Percentiles rank a stretch among this genome's conserved stretches.
These are phyloP conservation scores for Pseudachorutes palmiensis DNA, from an alignment of 1,140 invertebrate species.

Conservation along the genomic window DNA sequence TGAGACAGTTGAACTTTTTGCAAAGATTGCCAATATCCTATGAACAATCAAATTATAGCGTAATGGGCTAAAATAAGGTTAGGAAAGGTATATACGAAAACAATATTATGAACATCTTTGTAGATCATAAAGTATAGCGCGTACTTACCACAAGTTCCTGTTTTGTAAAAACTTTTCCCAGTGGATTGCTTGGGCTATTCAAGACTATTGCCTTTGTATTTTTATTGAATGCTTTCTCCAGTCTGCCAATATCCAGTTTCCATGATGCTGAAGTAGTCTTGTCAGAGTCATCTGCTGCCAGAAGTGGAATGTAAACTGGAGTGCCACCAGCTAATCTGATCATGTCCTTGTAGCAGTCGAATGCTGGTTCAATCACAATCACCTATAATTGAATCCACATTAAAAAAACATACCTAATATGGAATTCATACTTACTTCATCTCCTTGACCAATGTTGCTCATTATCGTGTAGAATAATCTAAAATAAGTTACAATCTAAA, in stretches of 20 bases:
- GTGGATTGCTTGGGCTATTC: constrained; percentile 93
- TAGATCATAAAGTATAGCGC: too few relatives aligned
- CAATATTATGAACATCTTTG: too few relatives aligned
- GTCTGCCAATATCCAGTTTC: constrained; percentile 73
- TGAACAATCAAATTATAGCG: background rate
- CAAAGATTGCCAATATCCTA: constrained; percentile 74
- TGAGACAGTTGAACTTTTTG: constrained; percentile 85
- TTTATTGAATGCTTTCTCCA: constrained; percentile 68
- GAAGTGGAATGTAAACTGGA: constrained; percentile 78
- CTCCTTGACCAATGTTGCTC: constrained; percentile 24
- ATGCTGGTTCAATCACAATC: constrained; percentile 96
- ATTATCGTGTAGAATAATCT: constrained; percentile 32
- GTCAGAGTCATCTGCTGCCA: constrained; percentile 52
- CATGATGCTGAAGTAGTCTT: constrained; percentile 71
- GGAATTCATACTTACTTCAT: constrained; percentile 26
- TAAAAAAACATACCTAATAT: background rate
- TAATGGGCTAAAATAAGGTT: background rate
- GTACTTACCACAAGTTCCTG: constrained; percentile 50
- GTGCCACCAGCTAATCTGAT: constrained; percentile 66
- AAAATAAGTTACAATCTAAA: too few relatives aligned
- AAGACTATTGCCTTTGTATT: constrained; percentile 93
- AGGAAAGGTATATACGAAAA: background rate
- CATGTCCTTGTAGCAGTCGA: constrained; percentile 96
- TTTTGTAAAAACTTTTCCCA: constrained; percentile 77
- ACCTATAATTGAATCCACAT: constrained; percentile 50